Evolutionary conservation across 2,797 vertebrate genomes (phyloP), one percentile per base, ranked within the genome.

Genomic region (Lycodopsis pacificus): DNA sequence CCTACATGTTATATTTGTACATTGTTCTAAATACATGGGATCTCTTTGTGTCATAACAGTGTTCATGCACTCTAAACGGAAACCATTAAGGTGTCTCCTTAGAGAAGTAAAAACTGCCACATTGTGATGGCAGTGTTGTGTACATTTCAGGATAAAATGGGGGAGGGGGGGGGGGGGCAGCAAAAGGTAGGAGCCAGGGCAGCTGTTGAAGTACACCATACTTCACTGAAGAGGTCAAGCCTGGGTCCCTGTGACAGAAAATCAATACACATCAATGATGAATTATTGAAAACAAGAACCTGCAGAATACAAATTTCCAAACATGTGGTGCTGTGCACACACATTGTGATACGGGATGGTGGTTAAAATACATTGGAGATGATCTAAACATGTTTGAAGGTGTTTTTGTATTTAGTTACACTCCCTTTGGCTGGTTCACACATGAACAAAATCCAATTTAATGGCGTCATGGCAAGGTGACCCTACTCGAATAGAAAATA

Each of bases 211-310:
- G 65, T 62, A 68, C 40, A 49, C 74, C 80, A 76, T 90, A 87
- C 77, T 90, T 91, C 83, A 88, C 79, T 27, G 58, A 76, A 71
- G 86, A 88, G 84, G 90, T 89, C 82, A 92, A 71, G 67, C 65
- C 67, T 25, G 20, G 80, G 80, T 76, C 81, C 51, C 57, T 48
- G 59, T 78, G 91, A 89, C 80, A 56, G 80, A 27, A 86, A 88
- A 90, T 93, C 93, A 90, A 89, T 91, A 81, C 46, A 76, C 49
- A 86, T 85, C 67, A 81, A 74, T 90, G 84, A 88, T 88, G 70
- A 86, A 84, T 87, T 70, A 88, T 86, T 77, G 73, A 89, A 84
- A 53, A 76, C 70, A 79, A 78, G 49, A 89, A 72, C 59, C 59
- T 57, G 19, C 30, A 74, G 76, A 76, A 72, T 75, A 78, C 73